These are phyloP conservation scores for Zaprionus camerounensis DNA, from an alignment of 1,140 invertebrate species.

Conservation along the genomic window DNA sequence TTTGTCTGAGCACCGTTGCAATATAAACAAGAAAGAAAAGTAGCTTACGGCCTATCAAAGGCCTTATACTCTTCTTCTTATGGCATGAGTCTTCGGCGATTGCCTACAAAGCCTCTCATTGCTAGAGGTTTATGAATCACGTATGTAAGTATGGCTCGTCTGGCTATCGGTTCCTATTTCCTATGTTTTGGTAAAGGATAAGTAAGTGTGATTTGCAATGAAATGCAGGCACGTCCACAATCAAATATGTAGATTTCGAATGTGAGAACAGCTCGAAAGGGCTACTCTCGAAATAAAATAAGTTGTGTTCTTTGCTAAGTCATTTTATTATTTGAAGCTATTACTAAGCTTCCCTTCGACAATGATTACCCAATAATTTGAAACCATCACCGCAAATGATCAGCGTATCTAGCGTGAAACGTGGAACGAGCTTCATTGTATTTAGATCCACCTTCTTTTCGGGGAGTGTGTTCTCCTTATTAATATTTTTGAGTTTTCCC, in stretches of 20 bases:
- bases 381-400: constrained; percentile 41
- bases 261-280: too few relatives aligned
- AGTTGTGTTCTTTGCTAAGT: background rate
- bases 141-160: too few relatives aligned
- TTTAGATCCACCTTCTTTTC: background rate
- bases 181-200: too few relatives aligned
- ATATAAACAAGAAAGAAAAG: too few relatives aligned
- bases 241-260: too few relatives aligned
- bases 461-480: background rate
- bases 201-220: too few relatives aligned
- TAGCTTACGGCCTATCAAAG: background rate
- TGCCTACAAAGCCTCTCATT: too few relatives aligned
- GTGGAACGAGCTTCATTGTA: constrained; percentile 29
- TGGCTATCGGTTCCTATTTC: too few relatives aligned
- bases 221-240: too few relatives aligned
- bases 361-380: constrained; percentile 31
- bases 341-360: constrained; percentile 48
- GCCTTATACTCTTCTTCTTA: background rate
- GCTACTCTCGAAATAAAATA: background rate
- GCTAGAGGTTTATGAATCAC: too few relatives aligned
- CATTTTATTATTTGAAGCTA: constrained; percentile 2
- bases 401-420: constrained; percentile 52
- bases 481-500: background rate
- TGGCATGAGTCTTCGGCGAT: background rate
- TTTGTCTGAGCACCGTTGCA: background rate